These are phyloP conservation scores for Patella pellucida DNA, from an alignment of 2,888 invertebrate genomes.

Conservation along the genomic window DNA sequence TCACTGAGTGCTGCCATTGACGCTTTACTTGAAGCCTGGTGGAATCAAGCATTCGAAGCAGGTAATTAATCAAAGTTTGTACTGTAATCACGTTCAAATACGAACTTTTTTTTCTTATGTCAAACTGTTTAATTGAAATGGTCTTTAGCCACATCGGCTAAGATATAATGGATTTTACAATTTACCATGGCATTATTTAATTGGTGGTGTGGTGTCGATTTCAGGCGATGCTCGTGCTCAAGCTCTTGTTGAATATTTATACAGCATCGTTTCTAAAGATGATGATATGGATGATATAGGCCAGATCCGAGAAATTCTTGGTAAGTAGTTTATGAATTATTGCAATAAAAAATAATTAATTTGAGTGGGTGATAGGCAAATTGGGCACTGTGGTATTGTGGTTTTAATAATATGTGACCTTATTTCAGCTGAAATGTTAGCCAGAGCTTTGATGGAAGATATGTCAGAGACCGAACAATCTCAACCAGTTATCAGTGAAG, in stretches of 20 bases:
- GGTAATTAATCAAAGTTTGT: constrained; percentile 15
- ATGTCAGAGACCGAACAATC: constrained; percentile 2
- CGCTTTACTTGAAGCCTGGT: constrained; percentile 33
- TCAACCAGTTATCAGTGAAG: not conserved
- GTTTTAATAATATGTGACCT: not conserved
- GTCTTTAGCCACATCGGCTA: not conserved
- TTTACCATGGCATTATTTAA: not conserved
- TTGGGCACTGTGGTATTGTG: not conserved
- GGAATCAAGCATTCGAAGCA: constrained; percentile 33
- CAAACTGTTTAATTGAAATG: too few species aligned
- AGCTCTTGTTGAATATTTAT: constrained; percentile 33
- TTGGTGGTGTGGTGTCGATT: not conserved
- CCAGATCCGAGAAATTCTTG: constrained; percentile 35
- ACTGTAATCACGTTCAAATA: too few species aligned
- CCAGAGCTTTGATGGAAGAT: constrained; percentile 28
- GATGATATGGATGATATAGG: constrained; percentile 37
- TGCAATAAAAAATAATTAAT: too few species aligned
- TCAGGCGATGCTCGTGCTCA: constrained; percentile 35
- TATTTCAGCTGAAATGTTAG: constrained; percentile 29
- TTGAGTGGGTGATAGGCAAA: too few species aligned
- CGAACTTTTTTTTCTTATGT: not conserved
- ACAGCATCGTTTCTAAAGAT: constrained; percentile 35
- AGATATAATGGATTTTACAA: too few species aligned
- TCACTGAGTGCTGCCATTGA: constrained; percentile 19
- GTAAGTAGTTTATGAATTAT: constrained; percentile 20